Evolutionary conservation across 2,888 invertebrate genomes (phyloP).

Genomic region (Drosophila neonasuta): DNA sequence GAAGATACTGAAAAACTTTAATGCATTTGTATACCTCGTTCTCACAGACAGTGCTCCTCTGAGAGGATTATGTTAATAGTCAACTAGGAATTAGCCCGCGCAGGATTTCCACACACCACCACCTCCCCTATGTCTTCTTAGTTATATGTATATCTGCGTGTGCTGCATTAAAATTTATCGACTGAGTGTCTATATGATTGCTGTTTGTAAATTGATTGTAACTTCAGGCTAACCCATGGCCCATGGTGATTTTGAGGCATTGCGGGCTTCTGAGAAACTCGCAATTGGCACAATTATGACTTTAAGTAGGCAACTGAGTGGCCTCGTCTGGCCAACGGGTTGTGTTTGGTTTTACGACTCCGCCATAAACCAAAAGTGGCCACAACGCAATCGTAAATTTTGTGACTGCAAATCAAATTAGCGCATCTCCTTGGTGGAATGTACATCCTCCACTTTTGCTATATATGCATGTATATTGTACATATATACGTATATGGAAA

Average conservation of each 20-base stretch:
- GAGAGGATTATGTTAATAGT: constrained; percentile 61
- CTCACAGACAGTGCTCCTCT: constrained; percentile 4
- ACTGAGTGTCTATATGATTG: constrained; percentile 54
- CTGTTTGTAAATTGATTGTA: constrained; percentile 63
- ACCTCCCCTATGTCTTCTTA: not conserved
- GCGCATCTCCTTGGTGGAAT: constrained; percentile 22
- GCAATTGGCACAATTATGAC: constrained; percentile 57
- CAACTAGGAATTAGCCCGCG: constrained; percentile 54
- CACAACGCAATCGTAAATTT: constrained; percentile 60
- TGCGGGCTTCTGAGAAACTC: constrained; percentile 6
- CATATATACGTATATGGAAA: not conserved
- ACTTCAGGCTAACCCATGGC: constrained; percentile 26
- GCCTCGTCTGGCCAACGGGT: constrained; percentile 51
- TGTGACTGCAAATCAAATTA: constrained; percentile 60
- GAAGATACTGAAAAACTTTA: constrained; percentile 59
- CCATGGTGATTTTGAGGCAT: not conserved
- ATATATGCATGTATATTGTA: not conserved
- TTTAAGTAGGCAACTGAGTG: constrained; percentile 52
- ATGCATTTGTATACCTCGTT: constrained; percentile 51
- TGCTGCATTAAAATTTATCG: constrained; percentile 65
- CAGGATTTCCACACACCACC: not conserved
- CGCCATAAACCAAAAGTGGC: constrained; percentile 56
- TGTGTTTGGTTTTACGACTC: constrained; percentile 46
- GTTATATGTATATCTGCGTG: constrained; percentile 35
- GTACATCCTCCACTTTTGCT: not conserved